These are phyloP conservation scores for Camponotus fellah DNA, from an alignment of 2,888 invertebrate genomes.

Conservation along the genomic window DNA sequence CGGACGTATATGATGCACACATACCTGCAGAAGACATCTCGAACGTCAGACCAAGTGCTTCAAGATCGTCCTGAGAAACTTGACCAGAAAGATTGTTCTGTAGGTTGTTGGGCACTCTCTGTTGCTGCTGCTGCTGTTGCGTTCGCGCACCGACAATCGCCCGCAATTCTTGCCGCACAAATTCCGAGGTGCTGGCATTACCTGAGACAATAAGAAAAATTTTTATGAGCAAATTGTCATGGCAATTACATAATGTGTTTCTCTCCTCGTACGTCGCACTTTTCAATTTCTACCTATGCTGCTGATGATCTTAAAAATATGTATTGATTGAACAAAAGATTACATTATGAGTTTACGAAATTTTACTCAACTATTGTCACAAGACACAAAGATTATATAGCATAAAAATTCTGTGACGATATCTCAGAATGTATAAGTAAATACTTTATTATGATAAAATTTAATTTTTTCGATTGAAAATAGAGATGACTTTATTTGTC, in stretches of 20 bases:
- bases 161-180: constrained; percentile 96
- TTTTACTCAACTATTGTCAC: not conserved
- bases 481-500: not conserved
- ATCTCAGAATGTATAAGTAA: not conserved
- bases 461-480: not conserved
- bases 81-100: constrained; percentile 84
- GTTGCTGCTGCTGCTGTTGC: constrained; percentile 83
- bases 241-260: not conserved
- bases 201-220: constrained; percentile 84
- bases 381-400: not conserved
- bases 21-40: constrained; percentile 90
- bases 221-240: not conserved
- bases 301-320: not conserved
- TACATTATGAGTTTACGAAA: not conserved
- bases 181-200: constrained; percentile 91
- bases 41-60: constrained; percentile 90
- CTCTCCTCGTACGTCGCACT: not conserved
- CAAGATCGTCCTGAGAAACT: constrained; percentile 89
- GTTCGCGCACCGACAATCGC: constrained; percentile 95
- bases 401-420: not conserved
- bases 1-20: constrained; percentile 65
- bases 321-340: not conserved
- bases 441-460: not conserved
- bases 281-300: constrained; percentile 1
- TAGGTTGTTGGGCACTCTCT: constrained; percentile 85